Base-by-base conservation (phyloP, 2,797 vertebrate species). In the Platalea minor region DNA sequence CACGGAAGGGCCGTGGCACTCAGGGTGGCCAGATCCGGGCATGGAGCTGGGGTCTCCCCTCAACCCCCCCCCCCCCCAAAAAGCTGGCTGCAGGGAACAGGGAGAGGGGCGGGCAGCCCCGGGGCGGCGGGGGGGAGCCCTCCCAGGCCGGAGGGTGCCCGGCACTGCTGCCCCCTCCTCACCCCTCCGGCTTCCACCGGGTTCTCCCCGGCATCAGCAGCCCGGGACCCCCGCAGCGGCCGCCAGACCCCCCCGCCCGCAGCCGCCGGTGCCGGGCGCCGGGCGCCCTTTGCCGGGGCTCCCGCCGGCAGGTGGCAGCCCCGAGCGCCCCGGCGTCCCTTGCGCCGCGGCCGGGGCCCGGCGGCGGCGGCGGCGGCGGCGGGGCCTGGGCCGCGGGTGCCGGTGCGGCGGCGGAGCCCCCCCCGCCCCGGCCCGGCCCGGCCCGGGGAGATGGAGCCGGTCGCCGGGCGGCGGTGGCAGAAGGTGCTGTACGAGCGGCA, bases 401-500 rank as follows among this genome's bases (percentile, higher is more conserved):
- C 11, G 25, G 46, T 48, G 46, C 21, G 46, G 46, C 46, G 46
- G 46, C 20, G 20, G 20, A 17, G 43, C 46, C 18, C 4, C 9
- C 18, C 10, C 7, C 9, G 28, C 10, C 54, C 7, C 54, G 8
- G 2, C 5, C 7, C 28, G 53, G n/a, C 53, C 8, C 56, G 11
- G 2, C 5, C 6, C 29, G 54, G 39, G 25, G n/a, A 20, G 17
- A 95, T 96, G 75, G 94, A n/a, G 35, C 57, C 83, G 12, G 51
- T 16, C 29, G 41, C 43, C 39, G 74, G 37, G 91, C 94, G 91
- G 79, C 85, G 75, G 39, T 99, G 99, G 99, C 97, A 98, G 97
- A 99, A 99, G 96, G 98, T 99, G 65, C 97, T 99, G 45, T 99
- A 99, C 96, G 98, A 99, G 95, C 97, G 97, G 4, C 99, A 99